Base-by-base conservation (phyloP, 2,797 vertebrate genomes). In the Erethizon dorsatum region DNA sequence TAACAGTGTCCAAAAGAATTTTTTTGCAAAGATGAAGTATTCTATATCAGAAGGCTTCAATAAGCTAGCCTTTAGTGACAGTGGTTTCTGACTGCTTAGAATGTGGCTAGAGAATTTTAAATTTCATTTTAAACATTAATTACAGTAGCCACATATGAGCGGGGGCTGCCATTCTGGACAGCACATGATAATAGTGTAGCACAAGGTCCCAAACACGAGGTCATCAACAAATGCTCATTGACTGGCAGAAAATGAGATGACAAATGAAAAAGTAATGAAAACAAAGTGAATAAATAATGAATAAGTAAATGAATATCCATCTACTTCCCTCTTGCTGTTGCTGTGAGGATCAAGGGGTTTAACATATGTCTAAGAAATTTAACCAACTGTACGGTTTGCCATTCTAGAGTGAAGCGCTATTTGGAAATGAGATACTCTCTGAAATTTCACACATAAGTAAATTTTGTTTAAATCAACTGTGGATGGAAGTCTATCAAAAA, bases 61-160 rank as follows among this genome's bases (percentile, higher is more conserved):
- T 50, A 83, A 88, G 59, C 4, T 56, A 54, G 5, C 2, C 45
- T 28, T 79, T 59, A 47, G 20, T 45, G 57, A 71, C 3, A 37
- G 54, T 84, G 37, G 26, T 47, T 82, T 47, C 4, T 75, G 75
- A 71, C 54, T 37, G 47, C 45, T 83, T 52, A 63, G 78, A 83
- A 41, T 67, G 37, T 57, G 56, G 33, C 22, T 57, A 50, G 28
- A 71, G 54, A 71, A 69, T 37, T 88, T 78, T 88, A 71, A 45
- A 28, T 73, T 94, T 80, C 73, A 83, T 77, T 88, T 92, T 50
- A 88, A 67, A 67, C 15, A 71, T 93, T 94, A 71, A 80, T 83
- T 92, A 57, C 54, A 52, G 7, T n/a, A n/a, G 17, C 47, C 14
- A 14, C n/a, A 15, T 6, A 28, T 65, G 88, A 11, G n/a, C 75